Evolutionary conservation across 2,888 invertebrate genomes (phyloP), one percentile per base, ranked within the genome.

Genomic region (Melanargia galathea): DNA sequence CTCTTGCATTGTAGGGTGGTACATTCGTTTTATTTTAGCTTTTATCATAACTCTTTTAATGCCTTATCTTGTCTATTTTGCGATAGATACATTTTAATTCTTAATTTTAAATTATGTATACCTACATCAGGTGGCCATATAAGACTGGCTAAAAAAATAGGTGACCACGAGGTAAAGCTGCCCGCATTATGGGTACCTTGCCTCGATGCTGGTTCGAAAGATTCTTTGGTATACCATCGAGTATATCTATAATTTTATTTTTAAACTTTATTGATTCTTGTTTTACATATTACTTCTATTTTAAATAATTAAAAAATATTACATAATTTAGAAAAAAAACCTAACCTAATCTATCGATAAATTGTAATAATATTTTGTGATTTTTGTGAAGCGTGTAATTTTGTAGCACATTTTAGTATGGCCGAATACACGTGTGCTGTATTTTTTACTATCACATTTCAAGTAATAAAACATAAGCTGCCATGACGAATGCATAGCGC

Each of bases 401-500:
- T 51, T 33, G 18, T 35, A 13, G 20, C 33, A 52, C 18, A 52
- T 52, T 52, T 52, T 16, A 33, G 20, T 35, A 35, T 20, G 35
- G 52, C 20, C 13, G 30, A 35, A 16, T 16, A 18, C 30, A 35
- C 52, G 33, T 52, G 52, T 52, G 16, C 7, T 49, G 52, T 35
- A 13, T 35, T 35, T 16, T 43, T 60, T 48, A 60, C 30, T 24
- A 62, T 60, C 45, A 49, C 26, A 46, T 62, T 65, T 60, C 35
- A 55, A 60, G 43, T 60, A 62, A 62, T 67, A 63, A 65, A 67
- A 67, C 43, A 65, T 62, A 64, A 68, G 64, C 64, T 62, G 52
- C 66, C 63, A 64, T 64, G 68, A 62, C 68, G 62, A 68, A 68
- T 62, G 62, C 66, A 57, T 46, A 49, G 63, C 57, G 67, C 46